Evolutionary conservation across 2,797 vertebrate genomes (phyloP).

Genomic region (Podarcis lilfordi): DNA sequence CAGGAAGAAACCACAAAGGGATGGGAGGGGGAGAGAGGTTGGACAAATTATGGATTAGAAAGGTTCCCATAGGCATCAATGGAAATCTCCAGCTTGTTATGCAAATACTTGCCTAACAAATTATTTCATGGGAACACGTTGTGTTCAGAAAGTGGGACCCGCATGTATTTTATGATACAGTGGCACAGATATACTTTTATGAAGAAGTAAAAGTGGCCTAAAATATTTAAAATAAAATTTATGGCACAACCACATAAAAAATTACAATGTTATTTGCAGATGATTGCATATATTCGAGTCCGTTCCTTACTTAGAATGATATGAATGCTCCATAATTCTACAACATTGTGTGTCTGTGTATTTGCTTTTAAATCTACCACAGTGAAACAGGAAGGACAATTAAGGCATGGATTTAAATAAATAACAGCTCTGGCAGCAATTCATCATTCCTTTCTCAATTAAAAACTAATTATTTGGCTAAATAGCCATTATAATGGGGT

Average conservation of each 20-base stretch:
- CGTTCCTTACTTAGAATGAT: constrained; percentile 55
- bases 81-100: too few species aligned
- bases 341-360: background rate
- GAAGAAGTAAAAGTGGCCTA: background rate
- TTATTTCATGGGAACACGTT: too few species aligned
- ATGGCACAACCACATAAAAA: background rate
- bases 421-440: constrained; percentile 57
- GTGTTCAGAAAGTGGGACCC: too few species aligned
- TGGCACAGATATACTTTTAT: too few species aligned
- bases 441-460: constrained; percentile 71
- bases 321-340: constrained; percentile 47
- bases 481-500: constrained; percentile 64
- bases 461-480: constrained; percentile 73
- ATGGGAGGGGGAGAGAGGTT: too few species aligned
- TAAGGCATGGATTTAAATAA: constrained; percentile 60
- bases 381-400: constrained; percentile 59
- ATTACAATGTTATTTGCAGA: background rate
- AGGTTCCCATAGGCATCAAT: too few species aligned
- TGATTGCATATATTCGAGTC: constrained; percentile 29
- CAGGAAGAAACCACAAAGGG: too few species aligned
- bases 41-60: too few species aligned
- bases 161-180: too few species aligned
- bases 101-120: too few species aligned
- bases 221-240: background rate
- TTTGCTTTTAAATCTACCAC: constrained; percentile 43